Evolutionary conservation across 1,140 invertebrate genomes (phyloP).

Genomic region (Drosophila nannoptera): DNA sequence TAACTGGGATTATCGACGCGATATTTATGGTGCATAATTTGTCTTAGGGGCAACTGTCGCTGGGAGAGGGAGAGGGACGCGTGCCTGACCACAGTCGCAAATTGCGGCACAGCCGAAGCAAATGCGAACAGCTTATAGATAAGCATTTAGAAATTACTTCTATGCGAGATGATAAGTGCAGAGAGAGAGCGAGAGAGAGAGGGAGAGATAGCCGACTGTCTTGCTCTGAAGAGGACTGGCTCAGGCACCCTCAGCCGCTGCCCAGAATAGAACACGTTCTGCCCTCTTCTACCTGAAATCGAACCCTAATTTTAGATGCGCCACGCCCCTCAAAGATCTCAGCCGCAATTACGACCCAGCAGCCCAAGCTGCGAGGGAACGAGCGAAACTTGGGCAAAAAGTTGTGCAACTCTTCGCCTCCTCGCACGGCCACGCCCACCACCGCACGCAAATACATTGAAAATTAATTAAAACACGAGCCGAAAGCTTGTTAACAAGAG

Average conservation of each 20-base stretch:
- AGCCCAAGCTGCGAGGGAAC: not conserved
- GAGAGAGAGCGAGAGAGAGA: not conserved
- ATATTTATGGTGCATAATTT: conserved; percentile 73
- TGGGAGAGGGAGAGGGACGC: not conserved
- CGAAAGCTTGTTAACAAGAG: conserved; percentile 70
- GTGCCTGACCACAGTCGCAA: conserved; percentile 28
- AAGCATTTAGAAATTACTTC: not conserved
- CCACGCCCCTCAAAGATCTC: too few relatives aligned
- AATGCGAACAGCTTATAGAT: conserved; percentile 22
- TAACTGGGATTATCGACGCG: conserved; percentile 71
- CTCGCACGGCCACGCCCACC: not conserved
- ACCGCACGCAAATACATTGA: conserved; percentile 53
- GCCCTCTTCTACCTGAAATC: too few relatives aligned
- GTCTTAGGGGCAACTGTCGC: conserved; percentile 45
- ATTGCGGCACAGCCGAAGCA: not conserved
- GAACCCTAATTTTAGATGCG: too few relatives aligned
- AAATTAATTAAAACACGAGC: conserved; percentile 73
- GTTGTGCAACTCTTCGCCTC: not conserved
- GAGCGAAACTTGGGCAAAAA: not conserved
- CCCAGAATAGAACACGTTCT: too few relatives aligned
- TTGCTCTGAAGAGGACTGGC: too few relatives aligned
- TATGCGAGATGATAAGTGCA: not conserved
- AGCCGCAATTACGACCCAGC: too few relatives aligned
- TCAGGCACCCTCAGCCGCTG: too few relatives aligned
- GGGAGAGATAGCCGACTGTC: not conserved